Evolutionary conservation across 2,888 invertebrate genomes (phyloP), one percentile per base, ranked within the genome.

Genomic region (Conistra vaccinii): DNA sequence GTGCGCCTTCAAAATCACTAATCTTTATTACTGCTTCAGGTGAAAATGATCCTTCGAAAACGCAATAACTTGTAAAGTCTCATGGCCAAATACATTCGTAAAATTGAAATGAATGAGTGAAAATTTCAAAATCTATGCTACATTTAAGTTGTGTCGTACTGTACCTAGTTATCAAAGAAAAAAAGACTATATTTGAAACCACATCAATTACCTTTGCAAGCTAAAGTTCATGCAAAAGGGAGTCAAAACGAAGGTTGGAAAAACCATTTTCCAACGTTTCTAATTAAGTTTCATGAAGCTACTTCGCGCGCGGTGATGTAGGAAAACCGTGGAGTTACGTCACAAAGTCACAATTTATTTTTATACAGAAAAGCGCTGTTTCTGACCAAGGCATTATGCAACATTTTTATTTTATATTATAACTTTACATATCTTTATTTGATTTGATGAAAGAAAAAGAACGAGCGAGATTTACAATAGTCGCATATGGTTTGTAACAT

Each of bases 231-330:
- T 65, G 32, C 58, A 68, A 63, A 48, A 79, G 10, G 58, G 2
- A 65, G 68, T 48, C 69, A 61, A 69, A 69, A 65, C 60, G 57
- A 57, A 65, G 29, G 60, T 63, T 60, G 39, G 23, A 66, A 66
- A 76, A 70, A 73, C 58, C 67, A 53, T 73, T 69, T 32, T 60
- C 45, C 12, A 58, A 51, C 60, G 39, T 68, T 75, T 72, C 72
- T 73, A 71, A 84, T 84, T 86, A 84, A 73, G 61, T 84, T 76
- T 69, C 61, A 62, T 58, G 72, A 68, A 72, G 63, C 51, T 42
- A 32, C 58, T 67, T 62, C 83, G 35, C 32, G 35, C 32, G 60
- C 29, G 29, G 81, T 60, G 58, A 42, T 60, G 65, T 48, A 53
- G 70, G 51, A 69, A 80, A 67, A 61, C 75, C 60, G 26, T 26